Conservation (phyloP, 37 sponge, comb jelly and placozoan genomes). For the Chondrilla cf. caribensis region DNA sequence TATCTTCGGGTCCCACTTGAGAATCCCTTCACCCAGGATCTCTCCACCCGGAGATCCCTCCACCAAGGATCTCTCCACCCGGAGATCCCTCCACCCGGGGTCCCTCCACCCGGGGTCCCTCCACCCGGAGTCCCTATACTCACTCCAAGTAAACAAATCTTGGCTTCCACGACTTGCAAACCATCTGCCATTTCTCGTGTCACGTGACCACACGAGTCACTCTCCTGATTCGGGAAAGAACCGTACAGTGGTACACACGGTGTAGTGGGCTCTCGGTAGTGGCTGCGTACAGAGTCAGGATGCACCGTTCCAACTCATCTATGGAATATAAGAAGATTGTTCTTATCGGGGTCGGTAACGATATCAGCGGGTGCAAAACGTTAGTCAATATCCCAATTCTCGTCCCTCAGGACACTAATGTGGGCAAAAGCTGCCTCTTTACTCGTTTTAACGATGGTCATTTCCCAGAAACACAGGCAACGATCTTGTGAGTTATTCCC, state of each 20-base stretch:
- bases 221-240: no score
- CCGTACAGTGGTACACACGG: no score
- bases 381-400: no score
- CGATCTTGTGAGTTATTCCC: conserved; percentile 8
- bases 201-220: neutral
- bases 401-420: conserved; percentile 63
- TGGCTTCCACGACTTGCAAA: conserved; percentile 77
- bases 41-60: no score
- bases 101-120: no score
- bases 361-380: no score
- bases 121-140: conserved; percentile 25
- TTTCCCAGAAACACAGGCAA: conserved; percentile 46
- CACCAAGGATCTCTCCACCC: no score
- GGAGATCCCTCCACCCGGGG: no score
- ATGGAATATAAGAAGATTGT: neutral
- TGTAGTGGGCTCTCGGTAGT: no score
- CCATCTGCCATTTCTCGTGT: conserved; percentile 12
- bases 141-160: conserved; percentile 85
- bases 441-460: conserved; percentile 69
- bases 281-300: no score
- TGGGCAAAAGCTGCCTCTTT: conserved; percentile 79
- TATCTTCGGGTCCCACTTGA: no score
- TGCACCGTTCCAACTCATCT: neutral
- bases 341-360: neutral
- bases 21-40: no score